These are phyloP conservation scores for Nephila pilipes DNA, from an alignment of 1,140 invertebrate genomes.

Conservation along the genomic window DNA sequence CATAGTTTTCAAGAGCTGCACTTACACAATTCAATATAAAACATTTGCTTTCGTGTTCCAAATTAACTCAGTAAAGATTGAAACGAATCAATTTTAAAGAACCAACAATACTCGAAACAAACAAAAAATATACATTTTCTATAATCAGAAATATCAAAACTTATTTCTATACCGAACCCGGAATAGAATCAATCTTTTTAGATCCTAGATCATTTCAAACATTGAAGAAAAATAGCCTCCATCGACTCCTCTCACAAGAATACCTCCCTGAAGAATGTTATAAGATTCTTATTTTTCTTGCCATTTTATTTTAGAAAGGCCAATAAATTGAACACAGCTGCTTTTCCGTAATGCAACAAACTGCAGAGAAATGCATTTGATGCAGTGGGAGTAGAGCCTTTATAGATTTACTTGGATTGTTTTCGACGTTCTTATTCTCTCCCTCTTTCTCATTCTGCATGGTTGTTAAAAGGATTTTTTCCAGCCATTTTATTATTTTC, in stretches of 20 bases:
- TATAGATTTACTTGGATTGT: not conserved
- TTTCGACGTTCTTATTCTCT: not conserved
- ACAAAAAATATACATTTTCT: not conserved
- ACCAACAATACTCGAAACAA: not conserved
- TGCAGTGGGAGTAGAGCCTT: not conserved
- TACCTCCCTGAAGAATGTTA: constrained; percentile 3
- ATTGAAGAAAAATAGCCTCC: not conserved
- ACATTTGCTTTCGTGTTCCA: no score
- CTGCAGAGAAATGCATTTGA: not conserved
- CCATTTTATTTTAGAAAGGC: not conserved
- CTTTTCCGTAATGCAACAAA: constrained; percentile 12
- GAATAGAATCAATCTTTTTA: not conserved
- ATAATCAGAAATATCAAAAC: not conserved
- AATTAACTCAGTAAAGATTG: no score
- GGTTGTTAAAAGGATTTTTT: not conserved
- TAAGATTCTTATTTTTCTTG: not conserved
- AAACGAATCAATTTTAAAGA: no score
- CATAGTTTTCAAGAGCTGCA: no score
- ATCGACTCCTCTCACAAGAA: not conserved
- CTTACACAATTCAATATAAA: no score
- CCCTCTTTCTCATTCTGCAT: no score
- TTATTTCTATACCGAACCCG: not conserved
- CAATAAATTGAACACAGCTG: not conserved
- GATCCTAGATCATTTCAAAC: not conserved
- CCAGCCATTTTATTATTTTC: not conserved